phyloP scores from a whole-genome alignment of 1,140 invertebrate genomes.

The Diabrotica undecimpunctata region DNA sequence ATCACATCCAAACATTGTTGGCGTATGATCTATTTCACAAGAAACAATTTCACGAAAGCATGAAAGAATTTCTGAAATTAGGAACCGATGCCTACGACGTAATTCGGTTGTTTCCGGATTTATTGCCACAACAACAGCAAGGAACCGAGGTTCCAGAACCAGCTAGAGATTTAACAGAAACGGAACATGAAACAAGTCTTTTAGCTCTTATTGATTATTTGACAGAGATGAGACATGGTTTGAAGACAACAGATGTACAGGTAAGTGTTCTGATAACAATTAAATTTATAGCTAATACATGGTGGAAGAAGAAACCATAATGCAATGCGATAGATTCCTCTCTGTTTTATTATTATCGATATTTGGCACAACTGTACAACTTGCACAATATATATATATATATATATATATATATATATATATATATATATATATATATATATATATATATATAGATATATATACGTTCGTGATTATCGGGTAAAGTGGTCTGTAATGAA shows the following conservation, averaged over 20 bases:
- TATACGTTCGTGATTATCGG: no score
- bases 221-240: conserved; percentile 61
- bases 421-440: no score
- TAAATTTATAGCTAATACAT: not conserved
- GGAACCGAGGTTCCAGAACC: conserved; percentile 53
- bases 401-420: no score
- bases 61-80: conserved; percentile 85
- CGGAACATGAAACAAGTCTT: conserved; percentile 84
- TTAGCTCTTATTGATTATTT: conserved; percentile 87
- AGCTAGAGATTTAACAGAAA: conserved; percentile 64
- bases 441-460: no score
- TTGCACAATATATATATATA: no score
- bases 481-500: no score
- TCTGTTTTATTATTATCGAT: no score
- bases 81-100: conserved; percentile 92
- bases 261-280: conserved; percentile 11
- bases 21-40: conserved; percentile 88
- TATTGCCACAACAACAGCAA: conserved; percentile 68
- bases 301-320: no score
- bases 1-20: conserved; percentile 85
- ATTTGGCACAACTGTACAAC: no score
- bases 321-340: no score
- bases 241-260: conserved; percentile 30
- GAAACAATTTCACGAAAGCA: conserved; percentile 82
- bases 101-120: conserved; percentile 87